phyloP scores from a whole-genome alignment of 2,888 invertebrate genomes.

The Sialis fuliginosa region DNA sequence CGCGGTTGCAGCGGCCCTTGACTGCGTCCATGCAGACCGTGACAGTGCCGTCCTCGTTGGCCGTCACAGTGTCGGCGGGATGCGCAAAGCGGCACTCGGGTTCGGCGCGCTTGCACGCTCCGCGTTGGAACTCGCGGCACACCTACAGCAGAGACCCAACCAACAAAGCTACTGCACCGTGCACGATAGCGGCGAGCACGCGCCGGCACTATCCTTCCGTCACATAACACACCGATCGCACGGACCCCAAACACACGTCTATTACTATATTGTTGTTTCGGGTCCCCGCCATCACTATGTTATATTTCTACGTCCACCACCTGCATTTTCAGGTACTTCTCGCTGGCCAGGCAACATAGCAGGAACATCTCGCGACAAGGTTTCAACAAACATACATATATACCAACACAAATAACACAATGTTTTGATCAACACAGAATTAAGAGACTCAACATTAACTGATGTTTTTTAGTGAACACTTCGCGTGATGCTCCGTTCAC shows the following conservation, averaged over 20 bases:
- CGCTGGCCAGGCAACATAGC: no score
- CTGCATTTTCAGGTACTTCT: no score
- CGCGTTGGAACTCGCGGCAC: conserved; percentile 97
- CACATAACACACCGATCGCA: conserved; percentile 12
- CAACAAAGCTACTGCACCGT: conserved; percentile 5
- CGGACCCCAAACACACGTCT: conserved; percentile 11
- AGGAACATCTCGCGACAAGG: no score
- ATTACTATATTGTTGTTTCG: conserved; percentile 2
- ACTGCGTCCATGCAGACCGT: conserved; percentile 99
- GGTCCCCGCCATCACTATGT: no score
- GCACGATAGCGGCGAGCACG: neutral
- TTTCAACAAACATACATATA: no score
- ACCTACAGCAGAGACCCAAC: conserved; percentile 50
- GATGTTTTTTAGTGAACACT: no score
- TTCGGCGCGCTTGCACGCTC: conserved; percentile 95
- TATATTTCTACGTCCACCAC: no score
- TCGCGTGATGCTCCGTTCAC: no score
- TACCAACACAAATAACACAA: no score
- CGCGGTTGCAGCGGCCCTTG: conserved; percentile 97
- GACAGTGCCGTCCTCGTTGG: conserved; percentile 96
- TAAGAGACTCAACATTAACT: no score
- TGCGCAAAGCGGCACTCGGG: conserved; percentile 98
- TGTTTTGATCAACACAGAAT: no score
- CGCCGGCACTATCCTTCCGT: conserved; percentile 1
- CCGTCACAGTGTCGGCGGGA: conserved; percentile 90